phyloP scores from a whole-genome alignment of 2,113 vertebrate species.

The Meriones unguiculatus region DNA sequence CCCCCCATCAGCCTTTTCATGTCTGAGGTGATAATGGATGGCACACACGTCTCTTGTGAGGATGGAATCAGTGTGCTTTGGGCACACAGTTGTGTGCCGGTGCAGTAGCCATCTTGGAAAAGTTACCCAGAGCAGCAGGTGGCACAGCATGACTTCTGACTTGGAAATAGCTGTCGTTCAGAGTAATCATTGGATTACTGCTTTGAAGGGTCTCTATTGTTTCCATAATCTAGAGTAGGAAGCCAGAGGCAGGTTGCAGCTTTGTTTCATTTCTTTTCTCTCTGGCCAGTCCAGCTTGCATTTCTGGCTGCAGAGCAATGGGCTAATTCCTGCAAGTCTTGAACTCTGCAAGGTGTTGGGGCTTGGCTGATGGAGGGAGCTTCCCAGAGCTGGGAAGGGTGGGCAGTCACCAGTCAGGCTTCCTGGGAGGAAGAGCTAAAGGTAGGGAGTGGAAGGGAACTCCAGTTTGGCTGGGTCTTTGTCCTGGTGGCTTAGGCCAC shows the following conservation, averaged over 20 bases:
- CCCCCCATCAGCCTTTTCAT: neutral
- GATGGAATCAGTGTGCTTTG: neutral
- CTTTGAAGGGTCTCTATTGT: neutral
- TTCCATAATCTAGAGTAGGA: neutral
- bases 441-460: neutral
- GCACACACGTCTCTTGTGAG: neutral
- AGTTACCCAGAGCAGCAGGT: neutral
- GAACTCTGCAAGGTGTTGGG: neutral
- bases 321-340: neutral
- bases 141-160: neutral
- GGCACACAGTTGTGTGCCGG: neutral
- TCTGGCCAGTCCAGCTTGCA: neutral
- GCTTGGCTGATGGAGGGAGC: neutral
- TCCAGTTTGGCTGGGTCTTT: neutral
- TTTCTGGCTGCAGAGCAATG: neutral
- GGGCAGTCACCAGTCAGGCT: neutral
- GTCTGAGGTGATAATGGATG: neutral
- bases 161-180: neutral
- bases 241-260: neutral
- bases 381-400: conserved; percentile 18
- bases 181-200: neutral
- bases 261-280: neutral
- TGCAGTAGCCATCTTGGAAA: neutral
- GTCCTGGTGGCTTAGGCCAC: neutral
- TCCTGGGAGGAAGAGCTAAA: neutral